Conservation (phyloP, 1,140 invertebrate species). For the Wiebesia pumilae region DNA sequence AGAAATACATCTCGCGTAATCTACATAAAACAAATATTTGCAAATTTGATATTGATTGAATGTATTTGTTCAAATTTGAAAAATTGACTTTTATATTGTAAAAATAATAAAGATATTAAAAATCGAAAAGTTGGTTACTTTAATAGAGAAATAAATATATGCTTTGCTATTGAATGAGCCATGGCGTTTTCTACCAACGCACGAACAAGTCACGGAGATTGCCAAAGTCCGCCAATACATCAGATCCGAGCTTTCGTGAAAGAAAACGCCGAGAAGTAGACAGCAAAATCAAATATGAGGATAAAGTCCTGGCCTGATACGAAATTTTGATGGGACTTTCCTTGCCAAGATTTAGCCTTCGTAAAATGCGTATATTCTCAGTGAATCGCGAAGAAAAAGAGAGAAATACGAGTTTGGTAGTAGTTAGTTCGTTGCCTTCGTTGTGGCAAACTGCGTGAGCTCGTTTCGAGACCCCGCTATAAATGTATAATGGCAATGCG, state of each 20-base stretch:
- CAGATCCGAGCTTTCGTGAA: neutral
- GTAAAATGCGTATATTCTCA: conserved; percentile 1
- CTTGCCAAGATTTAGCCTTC: conserved; percentile 16
- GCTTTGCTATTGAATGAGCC: neutral
- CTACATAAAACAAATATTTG: neutral
- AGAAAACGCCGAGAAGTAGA: neutral
- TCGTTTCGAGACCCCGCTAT: neutral
- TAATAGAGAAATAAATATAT: neutral
- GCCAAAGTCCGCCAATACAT: neutral
- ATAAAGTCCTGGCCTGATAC: neutral
- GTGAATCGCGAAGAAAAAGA: neutral
- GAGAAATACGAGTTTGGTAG: conserved; percentile 26
- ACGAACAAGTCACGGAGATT: neutral
- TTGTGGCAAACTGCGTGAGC: neutral
- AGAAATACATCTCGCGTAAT: neutral
- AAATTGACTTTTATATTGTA: too few species aligned
- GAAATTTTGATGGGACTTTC: conserved; percentile 30
- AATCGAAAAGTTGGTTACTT: neutral
- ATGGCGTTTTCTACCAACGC: neutral
- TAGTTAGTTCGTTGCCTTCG: conserved; percentile 36
- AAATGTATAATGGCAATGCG: conserved; percentile 35
- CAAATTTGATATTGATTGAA: too few species aligned
- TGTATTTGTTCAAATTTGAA: neutral
- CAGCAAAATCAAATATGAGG: conserved; percentile 27
- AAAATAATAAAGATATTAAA: neutral